Conservation (phyloP, 1,140 invertebrate species). For the Hermetia illucens region DNA sequence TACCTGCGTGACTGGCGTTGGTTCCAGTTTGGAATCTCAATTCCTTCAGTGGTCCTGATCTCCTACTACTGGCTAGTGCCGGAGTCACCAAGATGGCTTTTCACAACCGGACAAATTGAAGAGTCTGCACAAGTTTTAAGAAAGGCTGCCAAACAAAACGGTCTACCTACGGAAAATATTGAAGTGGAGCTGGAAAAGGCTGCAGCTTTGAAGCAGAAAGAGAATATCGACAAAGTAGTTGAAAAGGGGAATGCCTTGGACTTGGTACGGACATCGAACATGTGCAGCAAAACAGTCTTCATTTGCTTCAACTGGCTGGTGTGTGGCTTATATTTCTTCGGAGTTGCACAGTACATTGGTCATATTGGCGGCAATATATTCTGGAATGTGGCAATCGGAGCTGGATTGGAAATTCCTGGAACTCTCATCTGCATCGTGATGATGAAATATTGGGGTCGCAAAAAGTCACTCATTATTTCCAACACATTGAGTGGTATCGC, state of each 20-base stretch:
- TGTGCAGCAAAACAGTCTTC: conserved; percentile 53
- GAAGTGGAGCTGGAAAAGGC: too few relatives aligned
- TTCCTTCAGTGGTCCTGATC: not conserved
- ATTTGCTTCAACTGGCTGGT: conserved; percentile 56
- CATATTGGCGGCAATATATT: conserved; percentile 54
- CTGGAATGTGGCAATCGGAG: conserved; percentile 50
- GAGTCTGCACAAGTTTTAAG: not conserved
- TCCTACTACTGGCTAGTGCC: not conserved
- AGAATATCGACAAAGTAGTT: too few relatives aligned
- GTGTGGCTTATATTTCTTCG: conserved; percentile 53
- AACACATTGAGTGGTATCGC: conserved; percentile 44
- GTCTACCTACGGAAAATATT: not conserved
- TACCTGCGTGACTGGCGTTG: not conserved
- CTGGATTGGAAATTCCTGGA: conserved; percentile 44
- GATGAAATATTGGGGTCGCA: conserved; percentile 44
- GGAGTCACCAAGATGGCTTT: not conserved
- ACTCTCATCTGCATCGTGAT: conserved; percentile 46
- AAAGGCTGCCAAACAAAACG: not conserved
- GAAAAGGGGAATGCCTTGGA: conserved; percentile 46
- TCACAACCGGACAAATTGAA: not conserved
- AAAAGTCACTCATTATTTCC: conserved; percentile 41
- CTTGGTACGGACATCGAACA: conserved; percentile 52
- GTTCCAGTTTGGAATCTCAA: not conserved
- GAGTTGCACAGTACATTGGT: conserved; percentile 54
- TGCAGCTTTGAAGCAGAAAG: too few relatives aligned